A percentile compares a stretch with the other conserved stretches of the same genome.
Evolutionary conservation across 92 coral and sea anemone genomes (phyloP).

Genomic region (Epizoanthus rinbou): DNA sequence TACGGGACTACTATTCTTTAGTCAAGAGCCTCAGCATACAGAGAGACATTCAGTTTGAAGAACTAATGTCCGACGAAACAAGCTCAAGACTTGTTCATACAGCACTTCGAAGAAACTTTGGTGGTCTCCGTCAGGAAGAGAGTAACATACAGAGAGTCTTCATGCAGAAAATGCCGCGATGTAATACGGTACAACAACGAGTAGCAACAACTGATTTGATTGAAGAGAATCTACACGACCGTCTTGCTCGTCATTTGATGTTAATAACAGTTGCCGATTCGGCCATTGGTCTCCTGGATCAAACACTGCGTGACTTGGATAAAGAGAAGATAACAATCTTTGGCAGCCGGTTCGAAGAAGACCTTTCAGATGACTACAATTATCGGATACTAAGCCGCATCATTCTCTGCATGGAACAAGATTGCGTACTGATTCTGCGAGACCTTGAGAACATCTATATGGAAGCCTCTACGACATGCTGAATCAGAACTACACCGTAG

Average conservation of each 20-base stretch:
- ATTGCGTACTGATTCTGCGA: slow-evolving; percentile 86
- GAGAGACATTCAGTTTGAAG: slow-evolving; percentile 11
- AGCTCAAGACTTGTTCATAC: slow-evolving; percentile 60
- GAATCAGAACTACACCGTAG: slow-evolving; percentile 94
- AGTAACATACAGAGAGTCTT: slow-evolving; percentile 73
- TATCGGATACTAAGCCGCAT: slow-evolving; percentile 95
- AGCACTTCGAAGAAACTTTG: slow-evolving; percentile 93
- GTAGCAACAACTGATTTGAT: slow-evolving; percentile 73
- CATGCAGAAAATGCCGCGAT: slow-evolving; percentile 59
- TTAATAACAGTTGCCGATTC: slow-evolving; percentile 94
- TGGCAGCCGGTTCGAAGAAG: slow-evolving; percentile 97
- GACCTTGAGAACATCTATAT: slow-evolving; percentile 94
- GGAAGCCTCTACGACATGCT: slow-evolving; percentile 99
- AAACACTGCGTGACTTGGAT: slow-evolving; percentile 68
- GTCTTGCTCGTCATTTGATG: slow-evolving; percentile 91
- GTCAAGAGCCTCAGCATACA: slow-evolving; percentile 83
- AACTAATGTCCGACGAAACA: slow-evolving; percentile 40
- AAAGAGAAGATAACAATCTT: slow-evolving; percentile 93
- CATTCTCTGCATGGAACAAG: slow-evolving; percentile 96
- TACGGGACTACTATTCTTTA: slow-evolving; percentile 94
- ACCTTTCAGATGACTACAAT: slow-evolving; percentile 91
- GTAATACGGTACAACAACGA: slow-evolving; percentile 47
- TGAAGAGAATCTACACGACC: slow-evolving; percentile 81
- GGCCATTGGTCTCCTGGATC: slow-evolving; percentile 92
- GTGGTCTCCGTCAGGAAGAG: slow-evolving; percentile 77